Conservation (phyloP, 1,140 invertebrate genomes). For the Dysdera silvatica region DNA sequence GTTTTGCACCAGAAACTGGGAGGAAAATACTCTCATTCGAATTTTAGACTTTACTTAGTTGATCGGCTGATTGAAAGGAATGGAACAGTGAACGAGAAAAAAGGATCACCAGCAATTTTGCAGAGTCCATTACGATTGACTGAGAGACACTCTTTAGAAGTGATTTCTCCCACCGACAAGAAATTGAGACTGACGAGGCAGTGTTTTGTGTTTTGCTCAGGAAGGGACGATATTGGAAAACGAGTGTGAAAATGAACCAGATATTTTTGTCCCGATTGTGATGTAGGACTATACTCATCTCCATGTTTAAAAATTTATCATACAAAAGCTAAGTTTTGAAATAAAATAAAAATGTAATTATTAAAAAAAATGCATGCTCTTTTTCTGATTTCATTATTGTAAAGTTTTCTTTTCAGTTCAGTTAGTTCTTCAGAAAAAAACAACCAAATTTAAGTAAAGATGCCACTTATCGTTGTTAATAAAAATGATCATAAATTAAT, state of each 20-base stretch:
- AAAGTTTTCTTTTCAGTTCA: too few species aligned
- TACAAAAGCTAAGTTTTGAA: slow-evolving; percentile 19
- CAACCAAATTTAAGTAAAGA: too few species aligned
- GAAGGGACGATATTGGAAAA: background rate
- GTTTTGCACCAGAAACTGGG: background rate
- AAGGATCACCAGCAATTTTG: background rate
- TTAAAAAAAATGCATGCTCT: too few species aligned
- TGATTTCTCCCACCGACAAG: slow-evolving; percentile 9
- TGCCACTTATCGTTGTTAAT: too few species aligned
- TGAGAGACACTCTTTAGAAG: slow-evolving; percentile 6
- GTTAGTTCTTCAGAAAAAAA: too few species aligned
- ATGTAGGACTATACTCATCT: slow-evolving; percentile 6
- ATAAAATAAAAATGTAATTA: slow-evolving; percentile 11
- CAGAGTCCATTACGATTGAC: background rate
- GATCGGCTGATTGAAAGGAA: slow-evolving; percentile 6
- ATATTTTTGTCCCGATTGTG: slow-evolving; percentile 14
- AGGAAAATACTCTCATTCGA: slow-evolving; percentile 1
- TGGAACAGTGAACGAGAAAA: background rate
- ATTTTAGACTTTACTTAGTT: slow-evolving; percentile 2
- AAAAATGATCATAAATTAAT: too few species aligned
- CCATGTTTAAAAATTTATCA: slow-evolving; percentile 17
- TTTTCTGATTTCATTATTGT: too few species aligned
- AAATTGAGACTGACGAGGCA: slow-evolving; percentile 14
- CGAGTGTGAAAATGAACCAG: slow-evolving; percentile 12
- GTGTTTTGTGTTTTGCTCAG: slow-evolving; percentile 7